Evolutionary conservation across 37 sponge, comb jelly and placozoan genomes (phyloP).

Genomic region (Eunapius fragilis): DNA sequence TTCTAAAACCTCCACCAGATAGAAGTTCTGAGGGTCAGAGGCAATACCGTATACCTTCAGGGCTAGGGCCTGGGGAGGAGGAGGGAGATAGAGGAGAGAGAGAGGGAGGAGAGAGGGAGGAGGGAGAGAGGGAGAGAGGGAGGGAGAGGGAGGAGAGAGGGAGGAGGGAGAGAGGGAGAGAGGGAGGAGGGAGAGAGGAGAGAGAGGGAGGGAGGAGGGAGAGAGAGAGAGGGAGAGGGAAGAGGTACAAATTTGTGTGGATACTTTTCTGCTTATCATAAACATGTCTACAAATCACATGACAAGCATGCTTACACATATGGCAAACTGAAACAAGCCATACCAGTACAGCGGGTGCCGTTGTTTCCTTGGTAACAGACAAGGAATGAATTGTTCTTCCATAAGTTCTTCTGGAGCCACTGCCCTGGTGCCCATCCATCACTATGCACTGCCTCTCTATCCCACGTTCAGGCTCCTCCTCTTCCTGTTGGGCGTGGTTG

Average conservation of each 20-base stretch:
- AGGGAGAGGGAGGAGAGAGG: not conserved
- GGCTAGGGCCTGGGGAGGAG: conserved; percentile 2
- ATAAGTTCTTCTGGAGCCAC: too few species aligned
- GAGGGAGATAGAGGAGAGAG: not conserved
- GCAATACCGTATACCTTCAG: not conserved
- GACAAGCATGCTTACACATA: too few species aligned
- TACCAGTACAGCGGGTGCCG: too few species aligned
- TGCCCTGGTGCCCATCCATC: too few species aligned
- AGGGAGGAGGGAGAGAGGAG: not conserved
- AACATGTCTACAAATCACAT: too few species aligned
- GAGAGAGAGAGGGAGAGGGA: not conserved
- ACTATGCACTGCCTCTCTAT: too few species aligned
- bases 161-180: not conserved
- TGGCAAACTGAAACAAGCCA: too few species aligned
- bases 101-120: not conserved
- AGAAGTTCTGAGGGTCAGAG: not conserved
- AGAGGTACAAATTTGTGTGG: not conserved
- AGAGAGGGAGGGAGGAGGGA: not conserved
- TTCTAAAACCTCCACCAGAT: not conserved
- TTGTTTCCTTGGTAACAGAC: too few species aligned
- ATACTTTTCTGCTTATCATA: too few species aligned
- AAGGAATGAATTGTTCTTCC: too few species aligned
- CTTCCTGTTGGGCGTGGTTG: too few species aligned
- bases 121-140: not conserved
- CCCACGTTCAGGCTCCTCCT: too few species aligned